These are phyloP conservation scores for Saguinus midas DNA, from an alignment of 2,113 vertebrate species.

Conservation along the genomic window DNA sequence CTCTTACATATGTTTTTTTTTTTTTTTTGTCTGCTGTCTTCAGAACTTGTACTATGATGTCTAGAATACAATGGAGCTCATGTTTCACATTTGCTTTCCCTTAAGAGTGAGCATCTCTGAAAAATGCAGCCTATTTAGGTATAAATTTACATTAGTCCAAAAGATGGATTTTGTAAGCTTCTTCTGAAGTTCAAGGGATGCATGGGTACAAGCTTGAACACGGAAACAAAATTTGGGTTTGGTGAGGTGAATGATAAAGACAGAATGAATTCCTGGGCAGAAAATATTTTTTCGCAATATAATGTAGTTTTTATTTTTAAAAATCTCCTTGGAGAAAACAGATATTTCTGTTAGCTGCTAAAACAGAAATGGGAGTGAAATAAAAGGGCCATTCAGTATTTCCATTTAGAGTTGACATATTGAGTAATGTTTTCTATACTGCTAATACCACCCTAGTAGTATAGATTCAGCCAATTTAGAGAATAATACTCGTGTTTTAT, in stretches of 20 bases:
- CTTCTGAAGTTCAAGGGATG: background rate
- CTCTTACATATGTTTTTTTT: background rate
- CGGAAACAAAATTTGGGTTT: background rate
- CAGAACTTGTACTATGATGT: background rate
- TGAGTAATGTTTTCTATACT: background rate
- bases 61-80: background rate
- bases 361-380: background rate
- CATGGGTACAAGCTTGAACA: background rate
- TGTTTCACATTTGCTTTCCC: background rate
- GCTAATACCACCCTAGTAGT: background rate
- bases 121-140: background rate
- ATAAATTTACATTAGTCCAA: background rate
- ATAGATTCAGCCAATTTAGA: background rate
- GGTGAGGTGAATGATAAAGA: background rate
- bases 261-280: background rate
- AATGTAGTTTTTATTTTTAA: background rate
- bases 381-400: background rate
- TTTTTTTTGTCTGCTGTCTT: background rate
- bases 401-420: background rate
- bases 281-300: background rate
- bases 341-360: background rate
- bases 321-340: background rate
- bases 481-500: background rate
- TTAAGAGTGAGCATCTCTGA: background rate
- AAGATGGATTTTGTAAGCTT: background rate